A percentile compares a stretch with the other conserved stretches of the same genome.
These are phyloP conservation scores for Hymenopus coronatus DNA, from an alignment of 2,888 invertebrate species.

Conservation along the genomic window DNA sequence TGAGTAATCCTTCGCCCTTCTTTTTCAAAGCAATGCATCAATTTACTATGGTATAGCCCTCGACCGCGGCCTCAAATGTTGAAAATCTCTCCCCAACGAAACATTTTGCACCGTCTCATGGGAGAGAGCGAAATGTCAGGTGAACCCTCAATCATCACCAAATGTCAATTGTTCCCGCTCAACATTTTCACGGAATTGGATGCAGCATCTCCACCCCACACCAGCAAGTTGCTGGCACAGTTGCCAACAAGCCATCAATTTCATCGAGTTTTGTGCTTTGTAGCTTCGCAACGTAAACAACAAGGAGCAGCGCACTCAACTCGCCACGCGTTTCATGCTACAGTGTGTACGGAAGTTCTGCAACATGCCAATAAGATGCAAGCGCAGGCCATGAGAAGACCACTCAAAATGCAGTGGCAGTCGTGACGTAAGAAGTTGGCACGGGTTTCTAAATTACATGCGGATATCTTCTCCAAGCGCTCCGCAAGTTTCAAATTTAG, in stretches of 20 bases:
- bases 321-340: no score
- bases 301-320: no score
- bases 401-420: no score
- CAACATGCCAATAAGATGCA: no score
- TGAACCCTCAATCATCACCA: slow-evolving; percentile 13
- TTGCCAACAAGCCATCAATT: not conserved
- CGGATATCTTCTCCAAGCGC: no score
- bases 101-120: slow-evolving; percentile 12
- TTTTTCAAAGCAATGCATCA: slow-evolving; percentile 8
- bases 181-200: not conserved
- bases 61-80: not conserved
- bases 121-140: slow-evolving; percentile 11
- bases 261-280: no score
- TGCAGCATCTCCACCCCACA: not conserved
- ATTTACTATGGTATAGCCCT: slow-evolving; percentile 3
- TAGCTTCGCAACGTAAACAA: no score
- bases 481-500: no score
- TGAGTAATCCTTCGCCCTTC: not conserved
- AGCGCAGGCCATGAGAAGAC: no score
- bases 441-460: no score
- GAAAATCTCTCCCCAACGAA: slow-evolving; percentile 1
- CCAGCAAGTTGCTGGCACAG: not conserved
- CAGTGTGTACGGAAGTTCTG: no score
- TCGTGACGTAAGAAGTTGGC: no score
- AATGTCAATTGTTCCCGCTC: slow-evolving; percentile 8